phyloP scores from a whole-genome alignment of 1,140 invertebrate species.

The Eurosta solidaginis region DNA sequence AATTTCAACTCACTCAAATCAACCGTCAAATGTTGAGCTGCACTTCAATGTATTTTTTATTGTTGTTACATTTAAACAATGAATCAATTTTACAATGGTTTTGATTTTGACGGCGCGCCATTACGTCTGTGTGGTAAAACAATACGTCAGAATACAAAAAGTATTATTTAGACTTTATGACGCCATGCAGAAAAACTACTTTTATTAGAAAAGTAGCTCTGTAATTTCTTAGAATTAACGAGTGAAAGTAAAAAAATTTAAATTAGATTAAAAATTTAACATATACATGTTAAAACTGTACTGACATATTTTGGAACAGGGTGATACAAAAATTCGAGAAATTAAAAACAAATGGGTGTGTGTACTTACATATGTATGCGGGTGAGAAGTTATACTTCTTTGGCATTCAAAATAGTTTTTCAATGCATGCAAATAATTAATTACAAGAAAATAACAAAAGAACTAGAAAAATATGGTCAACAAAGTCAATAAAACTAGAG shows the following conservation, averaged over 20 bases:
- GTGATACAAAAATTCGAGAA: no score
- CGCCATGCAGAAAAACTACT: background rate
- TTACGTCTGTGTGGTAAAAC: background rate
- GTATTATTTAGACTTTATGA: background rate
- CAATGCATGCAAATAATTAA: no score
- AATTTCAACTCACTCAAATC: background rate
- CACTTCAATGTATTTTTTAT: background rate
- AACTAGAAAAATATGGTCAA: no score
- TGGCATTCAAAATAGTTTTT: no score
- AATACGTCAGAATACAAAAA: no score
- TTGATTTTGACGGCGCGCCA: background rate
- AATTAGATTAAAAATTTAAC: no score
- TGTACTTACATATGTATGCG: no score
- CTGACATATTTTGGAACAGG: background rate
- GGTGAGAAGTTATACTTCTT: no score
- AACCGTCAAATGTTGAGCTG: background rate
- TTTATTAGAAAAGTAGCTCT: background rate
- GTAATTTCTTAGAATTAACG: background rate
- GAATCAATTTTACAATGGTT: background rate
- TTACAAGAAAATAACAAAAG: no score
- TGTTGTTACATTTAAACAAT: background rate
- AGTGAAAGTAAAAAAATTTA: background rate
- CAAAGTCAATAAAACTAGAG: no score
- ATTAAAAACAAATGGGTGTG: no score
- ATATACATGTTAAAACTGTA: no score